These are phyloP conservation scores for Heliocidaris tuberculata DNA, from an alignment of 35 echinoderm and acorn worm species.

Conservation along the genomic window DNA sequence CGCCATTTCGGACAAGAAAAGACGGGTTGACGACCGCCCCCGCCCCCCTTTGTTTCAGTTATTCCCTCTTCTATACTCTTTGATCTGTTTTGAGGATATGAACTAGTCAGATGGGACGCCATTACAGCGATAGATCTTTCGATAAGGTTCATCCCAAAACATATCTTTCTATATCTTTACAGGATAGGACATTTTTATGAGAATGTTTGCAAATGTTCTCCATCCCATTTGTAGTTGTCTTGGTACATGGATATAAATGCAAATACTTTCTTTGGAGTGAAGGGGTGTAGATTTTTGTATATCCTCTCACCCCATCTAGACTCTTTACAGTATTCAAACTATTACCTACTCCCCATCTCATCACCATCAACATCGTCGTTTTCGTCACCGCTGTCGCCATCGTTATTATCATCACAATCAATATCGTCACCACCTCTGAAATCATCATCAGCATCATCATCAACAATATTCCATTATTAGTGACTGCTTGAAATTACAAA, in stretches of 20 bases:
- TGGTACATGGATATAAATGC: not conserved
- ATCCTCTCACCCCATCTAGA: not conserved
- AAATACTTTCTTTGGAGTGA: not conserved
- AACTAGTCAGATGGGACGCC: not conserved
- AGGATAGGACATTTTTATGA: not conserved
- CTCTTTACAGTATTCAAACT: too few relatives aligned
- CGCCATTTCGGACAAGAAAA: not conserved
- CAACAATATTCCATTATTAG: too few relatives aligned
- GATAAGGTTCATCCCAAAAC: not conserved
- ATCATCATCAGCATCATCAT: too few relatives aligned
- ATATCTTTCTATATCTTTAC: not conserved
- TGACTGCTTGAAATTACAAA: too few relatives aligned
- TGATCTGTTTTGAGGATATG: not conserved
- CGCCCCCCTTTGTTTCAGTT: not conserved
- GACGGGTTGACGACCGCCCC: not conserved
- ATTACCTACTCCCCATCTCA: not conserved
- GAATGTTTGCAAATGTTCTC: not conserved
- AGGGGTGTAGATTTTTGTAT: not conserved
- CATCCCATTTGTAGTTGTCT: not conserved
- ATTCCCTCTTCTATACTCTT: not conserved
- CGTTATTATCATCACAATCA: too few relatives aligned
- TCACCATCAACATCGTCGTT: not conserved
- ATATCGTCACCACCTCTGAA: too few relatives aligned
- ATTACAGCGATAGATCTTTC: not conserved
- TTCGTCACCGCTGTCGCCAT: too few relatives aligned